Conservation (phyloP, 2,113 vertebrate genomes). For the Chaetodon auriga region DNA sequence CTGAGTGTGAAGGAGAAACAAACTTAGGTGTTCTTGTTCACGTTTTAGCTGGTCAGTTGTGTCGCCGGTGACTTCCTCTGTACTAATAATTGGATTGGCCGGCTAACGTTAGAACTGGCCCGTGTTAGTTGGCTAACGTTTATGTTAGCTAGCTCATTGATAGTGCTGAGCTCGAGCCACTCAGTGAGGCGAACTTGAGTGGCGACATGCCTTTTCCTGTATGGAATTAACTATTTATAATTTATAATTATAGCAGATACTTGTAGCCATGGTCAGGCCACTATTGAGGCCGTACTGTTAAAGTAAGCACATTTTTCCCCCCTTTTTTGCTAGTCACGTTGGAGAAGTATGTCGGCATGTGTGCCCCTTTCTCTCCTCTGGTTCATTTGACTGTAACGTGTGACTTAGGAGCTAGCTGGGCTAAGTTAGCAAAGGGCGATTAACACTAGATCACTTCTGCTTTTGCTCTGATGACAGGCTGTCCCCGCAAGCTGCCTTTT, state of each 20-base stretch:
- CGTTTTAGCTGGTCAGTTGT: not conserved
- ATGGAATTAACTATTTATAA: not conserved
- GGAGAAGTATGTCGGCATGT: constrained; percentile 40
- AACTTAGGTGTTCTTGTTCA: not conserved
- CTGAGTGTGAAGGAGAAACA: not conserved
- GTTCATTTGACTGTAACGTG: constrained; percentile 6
- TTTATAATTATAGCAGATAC: not conserved
- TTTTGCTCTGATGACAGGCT: not conserved
- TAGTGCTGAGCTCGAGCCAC: constrained; percentile 26
- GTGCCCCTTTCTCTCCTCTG: constrained; percentile 2
- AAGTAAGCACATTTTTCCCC: not conserved
- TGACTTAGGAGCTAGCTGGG: constrained; percentile 16
- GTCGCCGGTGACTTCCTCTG: not conserved
- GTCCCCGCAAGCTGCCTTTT: not conserved
- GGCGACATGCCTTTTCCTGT: constrained; percentile 3
- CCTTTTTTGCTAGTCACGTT: constrained; percentile 1
- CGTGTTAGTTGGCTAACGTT: constrained; percentile 44
- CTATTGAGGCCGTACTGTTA: not conserved
- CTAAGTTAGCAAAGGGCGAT: constrained; percentile 25
- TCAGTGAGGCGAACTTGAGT: constrained; percentile 14
- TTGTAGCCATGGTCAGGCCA: not conserved
- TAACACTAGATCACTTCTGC: not conserved
- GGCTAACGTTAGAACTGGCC: constrained; percentile 29
- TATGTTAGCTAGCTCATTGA: constrained; percentile 70
- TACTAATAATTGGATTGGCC: constrained; percentile 46